Evolutionary conservation across 2,888 invertebrate species (phyloP).

Genomic region (Eupithecia centaureata): DNA sequence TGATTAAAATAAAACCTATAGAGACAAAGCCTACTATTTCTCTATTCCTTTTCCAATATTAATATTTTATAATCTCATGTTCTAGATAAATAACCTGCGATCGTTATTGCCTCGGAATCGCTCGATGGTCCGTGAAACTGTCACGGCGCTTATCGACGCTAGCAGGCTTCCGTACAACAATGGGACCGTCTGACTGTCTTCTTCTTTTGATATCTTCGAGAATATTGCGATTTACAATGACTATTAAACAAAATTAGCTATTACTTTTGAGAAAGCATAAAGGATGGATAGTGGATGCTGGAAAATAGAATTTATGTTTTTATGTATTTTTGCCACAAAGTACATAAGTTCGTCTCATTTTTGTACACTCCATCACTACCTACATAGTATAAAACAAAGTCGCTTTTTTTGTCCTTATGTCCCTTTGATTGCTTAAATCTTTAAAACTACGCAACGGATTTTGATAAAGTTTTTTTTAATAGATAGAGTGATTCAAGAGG

Average conservation of each 20-base stretch:
- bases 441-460: too few relatives aligned
- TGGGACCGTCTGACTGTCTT: background rate
- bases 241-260: background rate
- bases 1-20: background rate
- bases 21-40: background rate
- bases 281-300: too few relatives aligned
- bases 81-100: background rate
- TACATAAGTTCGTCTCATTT: too few relatives aligned
- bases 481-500: too few relatives aligned
- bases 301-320: too few relatives aligned
- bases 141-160: slow-evolving; percentile 19
- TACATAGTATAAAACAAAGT: too few relatives aligned
- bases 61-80: background rate
- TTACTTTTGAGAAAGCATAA: too few relatives aligned
- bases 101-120: slow-evolving; percentile 1
- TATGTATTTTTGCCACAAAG: too few relatives aligned
- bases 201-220: background rate
- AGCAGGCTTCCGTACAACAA: slow-evolving; percentile 19
- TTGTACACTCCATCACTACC: too few relatives aligned
- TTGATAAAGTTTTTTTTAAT: too few relatives aligned
- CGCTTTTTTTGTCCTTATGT: too few relatives aligned
- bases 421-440: too few relatives aligned
- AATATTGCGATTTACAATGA: background rate
- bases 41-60: background rate
- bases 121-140: slow-evolving; percentile 29